Evolutionary conservation across 1,140 invertebrate species (phyloP).

Genomic region (Brachionus asplanchnoidis): DNA sequence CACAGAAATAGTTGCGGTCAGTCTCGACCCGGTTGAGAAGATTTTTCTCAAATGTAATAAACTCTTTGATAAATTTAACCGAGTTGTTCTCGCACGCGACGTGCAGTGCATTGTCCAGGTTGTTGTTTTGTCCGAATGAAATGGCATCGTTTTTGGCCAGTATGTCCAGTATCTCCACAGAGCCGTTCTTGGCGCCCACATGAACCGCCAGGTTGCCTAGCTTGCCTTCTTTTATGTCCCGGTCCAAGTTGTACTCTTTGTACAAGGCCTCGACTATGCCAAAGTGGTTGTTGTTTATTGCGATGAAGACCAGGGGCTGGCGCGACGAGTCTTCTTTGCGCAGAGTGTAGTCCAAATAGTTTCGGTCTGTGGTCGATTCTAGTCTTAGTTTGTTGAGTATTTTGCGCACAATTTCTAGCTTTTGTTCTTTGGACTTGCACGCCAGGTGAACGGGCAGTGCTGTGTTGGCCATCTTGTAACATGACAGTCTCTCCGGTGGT

Average conservation of each 20-base stretch:
- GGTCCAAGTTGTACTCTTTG: slow-evolving; percentile 10
- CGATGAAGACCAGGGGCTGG: neutral
- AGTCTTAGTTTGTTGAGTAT: slow-evolving; percentile 14
- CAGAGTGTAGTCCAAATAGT: slow-evolving; percentile 23
- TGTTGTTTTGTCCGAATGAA: slow-evolving; percentile 28
- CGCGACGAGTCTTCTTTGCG: slow-evolving; percentile 2
- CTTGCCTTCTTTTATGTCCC: slow-evolving; percentile 24
- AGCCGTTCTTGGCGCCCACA: slow-evolving; percentile 24
- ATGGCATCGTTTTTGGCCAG: slow-evolving; percentile 37
- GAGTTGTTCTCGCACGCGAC: slow-evolving; percentile 29
- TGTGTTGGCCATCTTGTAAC: neutral
- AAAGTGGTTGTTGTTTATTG: slow-evolving; percentile 40
- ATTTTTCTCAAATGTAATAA: slow-evolving; percentile 14
- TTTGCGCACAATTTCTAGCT: neutral
- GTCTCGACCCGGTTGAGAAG: slow-evolving; percentile 8
- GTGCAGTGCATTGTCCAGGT: slow-evolving; percentile 31
- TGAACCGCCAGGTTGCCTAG: slow-evolving; percentile 18
- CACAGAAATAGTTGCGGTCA: slow-evolving; percentile 1
- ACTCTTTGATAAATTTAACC: slow-evolving; percentile 11
- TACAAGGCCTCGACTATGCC: neutral
- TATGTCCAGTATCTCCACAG: slow-evolving; percentile 8
- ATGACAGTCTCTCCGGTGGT: neutral
- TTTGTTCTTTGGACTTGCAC: slow-evolving; percentile 25
- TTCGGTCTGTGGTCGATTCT: neutral
- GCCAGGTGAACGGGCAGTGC: slow-evolving; percentile 2